Percentiles rank a stretch among this genome's conserved stretches.
phyloP scores from a whole-genome alignment of 1,140 invertebrate genomes.

The Cardiocondyla obscurior region DNA sequence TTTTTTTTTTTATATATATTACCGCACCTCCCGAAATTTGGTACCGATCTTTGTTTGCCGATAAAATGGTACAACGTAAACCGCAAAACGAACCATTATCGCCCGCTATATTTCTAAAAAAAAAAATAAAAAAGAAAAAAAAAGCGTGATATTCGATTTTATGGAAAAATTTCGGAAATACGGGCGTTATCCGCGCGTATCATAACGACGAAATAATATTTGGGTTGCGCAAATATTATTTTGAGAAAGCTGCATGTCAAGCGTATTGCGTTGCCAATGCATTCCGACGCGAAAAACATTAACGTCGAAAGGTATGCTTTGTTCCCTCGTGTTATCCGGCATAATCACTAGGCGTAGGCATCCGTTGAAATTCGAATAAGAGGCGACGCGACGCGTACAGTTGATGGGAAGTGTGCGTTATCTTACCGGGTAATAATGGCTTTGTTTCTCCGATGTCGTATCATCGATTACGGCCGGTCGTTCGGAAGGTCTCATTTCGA shows the following conservation, averaged over 20 bases:
- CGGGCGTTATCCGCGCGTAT: background rate
- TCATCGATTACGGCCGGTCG: slow-evolving; percentile 32
- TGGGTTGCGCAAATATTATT: background rate
- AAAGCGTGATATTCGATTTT: too few species aligned
- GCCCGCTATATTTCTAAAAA: background rate
- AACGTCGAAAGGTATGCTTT: background rate
- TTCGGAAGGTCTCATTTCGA: slow-evolving; percentile 13
- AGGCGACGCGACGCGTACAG: background rate
- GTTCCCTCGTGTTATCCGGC: background rate
- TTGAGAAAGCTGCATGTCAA: background rate
- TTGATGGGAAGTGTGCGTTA: background rate
- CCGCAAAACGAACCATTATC: slow-evolving; percentile 27
- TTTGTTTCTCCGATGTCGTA: slow-evolving; percentile 11
- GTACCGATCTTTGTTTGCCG: background rate
- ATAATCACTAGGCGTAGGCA: background rate
- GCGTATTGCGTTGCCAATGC: background rate
- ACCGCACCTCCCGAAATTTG: background rate
- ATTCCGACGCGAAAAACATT: too few species aligned
- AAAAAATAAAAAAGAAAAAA: too few species aligned
- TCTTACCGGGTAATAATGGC: background rate
- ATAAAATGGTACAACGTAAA: background rate
- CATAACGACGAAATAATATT: background rate
- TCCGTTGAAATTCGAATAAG: slow-evolving; percentile 1
- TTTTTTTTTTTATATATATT: slow-evolving; percentile 20
- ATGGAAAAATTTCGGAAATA: background rate